Percentiles rank a stretch among this genome's conserved stretches.
These are phyloP conservation scores for Hirudo medicinalis DNA, from an alignment of 1,140 invertebrate genomes.

Conservation along the genomic window DNA sequence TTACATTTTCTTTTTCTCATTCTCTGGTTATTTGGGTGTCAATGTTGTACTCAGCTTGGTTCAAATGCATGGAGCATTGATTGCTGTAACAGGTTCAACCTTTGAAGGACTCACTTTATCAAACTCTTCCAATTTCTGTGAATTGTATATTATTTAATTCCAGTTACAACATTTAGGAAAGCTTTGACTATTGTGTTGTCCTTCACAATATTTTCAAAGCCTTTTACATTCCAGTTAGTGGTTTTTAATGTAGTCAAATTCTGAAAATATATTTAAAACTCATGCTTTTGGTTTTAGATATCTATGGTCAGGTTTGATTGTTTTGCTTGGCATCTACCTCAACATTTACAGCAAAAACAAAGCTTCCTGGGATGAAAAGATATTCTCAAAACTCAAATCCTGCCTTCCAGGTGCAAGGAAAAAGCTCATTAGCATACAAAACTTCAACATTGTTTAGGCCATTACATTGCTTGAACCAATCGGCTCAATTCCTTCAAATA, in stretches of 20 bases:
- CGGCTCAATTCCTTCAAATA: too few species aligned
- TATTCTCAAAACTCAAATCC: not conserved
- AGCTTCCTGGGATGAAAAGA: constrained; percentile 31
- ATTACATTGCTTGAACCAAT: too few species aligned
- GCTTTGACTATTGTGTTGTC: constrained; percentile 80
- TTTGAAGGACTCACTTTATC: constrained; percentile 5
- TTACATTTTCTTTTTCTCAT: constrained; percentile 70
- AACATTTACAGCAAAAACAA: constrained; percentile 67
- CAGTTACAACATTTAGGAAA: constrained; percentile 56
- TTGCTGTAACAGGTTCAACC: constrained; percentile 70
- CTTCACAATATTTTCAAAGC: constrained; percentile 83
- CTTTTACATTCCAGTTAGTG: constrained; percentile 79
- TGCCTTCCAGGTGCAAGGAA: too few species aligned
- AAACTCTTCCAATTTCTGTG: not conserved
- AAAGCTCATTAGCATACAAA: too few species aligned
- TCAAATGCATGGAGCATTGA: constrained; percentile 68
- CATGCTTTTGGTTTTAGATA: constrained; percentile 52
- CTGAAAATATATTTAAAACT: too few species aligned
- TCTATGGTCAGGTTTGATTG: constrained; percentile 71
- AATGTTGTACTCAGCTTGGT: constrained; percentile 80
- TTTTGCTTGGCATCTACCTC: constrained; percentile 75
- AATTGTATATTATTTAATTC: constrained; percentile 24
- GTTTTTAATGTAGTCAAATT: constrained; percentile 1
- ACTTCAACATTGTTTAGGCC: too few species aligned
- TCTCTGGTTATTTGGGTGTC: constrained; percentile 78